These are phyloP conservation scores for Oopsacas minuta DNA, from an alignment of 37 sponge, comb jelly and placozoan genomes.

Conservation along the genomic window DNA sequence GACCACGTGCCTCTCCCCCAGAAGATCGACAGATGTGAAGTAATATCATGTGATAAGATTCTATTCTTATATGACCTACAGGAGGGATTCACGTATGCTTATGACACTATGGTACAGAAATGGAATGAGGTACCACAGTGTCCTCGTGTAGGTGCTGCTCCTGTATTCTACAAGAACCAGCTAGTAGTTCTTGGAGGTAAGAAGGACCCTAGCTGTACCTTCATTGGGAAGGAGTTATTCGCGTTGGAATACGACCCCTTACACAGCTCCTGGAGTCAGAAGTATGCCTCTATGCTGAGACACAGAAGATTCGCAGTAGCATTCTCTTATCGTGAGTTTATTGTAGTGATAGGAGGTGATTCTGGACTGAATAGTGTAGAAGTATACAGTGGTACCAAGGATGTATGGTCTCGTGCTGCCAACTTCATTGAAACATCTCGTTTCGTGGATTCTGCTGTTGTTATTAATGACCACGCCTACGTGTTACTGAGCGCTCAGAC, in stretches of 20 bases:
- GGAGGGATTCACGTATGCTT: background rate
- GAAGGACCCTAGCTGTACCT: slow-evolving; percentile 11
- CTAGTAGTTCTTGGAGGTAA: background rate
- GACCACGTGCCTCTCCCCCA: background rate
- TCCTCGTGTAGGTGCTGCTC: background rate
- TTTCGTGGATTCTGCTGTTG: slow-evolving; percentile 7
- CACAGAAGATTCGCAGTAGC: background rate
- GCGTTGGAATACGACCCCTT: slow-evolving; percentile 4
- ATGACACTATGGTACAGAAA: background rate
- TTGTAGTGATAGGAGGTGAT: slow-evolving; percentile 10
- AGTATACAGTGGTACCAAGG: background rate
- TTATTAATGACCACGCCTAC: slow-evolving; percentile 7
- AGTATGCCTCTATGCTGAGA: slow-evolving; percentile 15
- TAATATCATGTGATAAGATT: background rate
- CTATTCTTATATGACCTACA: background rate
- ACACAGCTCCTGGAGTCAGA: background rate
- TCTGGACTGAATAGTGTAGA: slow-evolving; percentile 1
- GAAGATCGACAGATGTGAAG: slow-evolving; percentile 10
- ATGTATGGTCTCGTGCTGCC: slow-evolving; percentile 1
- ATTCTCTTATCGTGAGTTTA: background rate
- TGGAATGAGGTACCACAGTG: background rate
- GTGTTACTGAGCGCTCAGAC: slow-evolving; percentile 3
- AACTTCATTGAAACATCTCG: slow-evolving; percentile 16
- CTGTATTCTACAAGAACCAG: background rate
- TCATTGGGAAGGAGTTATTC: slow-evolving; percentile 11